Percentiles rank a stretch among this genome's conserved stretches.
These are phyloP conservation scores for Colostygia pectinataria DNA, from an alignment of 2,888 invertebrate genomes.

Conservation along the genomic window DNA sequence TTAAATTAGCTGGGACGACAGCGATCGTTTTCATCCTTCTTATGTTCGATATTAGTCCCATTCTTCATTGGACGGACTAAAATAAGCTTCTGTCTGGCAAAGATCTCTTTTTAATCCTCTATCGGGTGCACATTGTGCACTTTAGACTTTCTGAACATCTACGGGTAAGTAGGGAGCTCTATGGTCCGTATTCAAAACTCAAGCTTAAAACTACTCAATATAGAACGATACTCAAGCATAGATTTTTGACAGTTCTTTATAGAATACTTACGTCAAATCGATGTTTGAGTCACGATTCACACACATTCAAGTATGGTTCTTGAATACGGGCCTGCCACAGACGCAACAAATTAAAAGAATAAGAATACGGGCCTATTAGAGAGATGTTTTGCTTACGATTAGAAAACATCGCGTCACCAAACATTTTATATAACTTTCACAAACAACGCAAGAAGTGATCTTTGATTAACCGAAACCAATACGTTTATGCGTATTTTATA, in stretches of 20 bases:
- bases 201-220: too few relatives aligned
- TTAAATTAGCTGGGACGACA: slow-evolving; percentile 29
- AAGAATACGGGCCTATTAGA: too few relatives aligned
- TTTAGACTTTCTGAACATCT: not conserved
- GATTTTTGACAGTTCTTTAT: too few relatives aligned
- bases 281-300: too few relatives aligned
- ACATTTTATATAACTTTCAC: not conserved
- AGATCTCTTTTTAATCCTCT: not conserved
- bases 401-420: not conserved
- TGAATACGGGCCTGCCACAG: too few relatives aligned
- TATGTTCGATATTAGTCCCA: slow-evolving; percentile 23
- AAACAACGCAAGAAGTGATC: slow-evolving; percentile 2
- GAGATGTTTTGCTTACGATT: not conserved
- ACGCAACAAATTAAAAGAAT: too few relatives aligned
- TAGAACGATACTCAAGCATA: too few relatives aligned
- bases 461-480: slow-evolving; percentile 1
- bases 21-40: slow-evolving; percentile 22
- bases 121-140: not conserved
- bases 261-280: too few relatives aligned
- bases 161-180: not conserved
- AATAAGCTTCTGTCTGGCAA: slow-evolving; percentile 8
- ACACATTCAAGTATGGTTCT: too few relatives aligned
- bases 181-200: too few relatives aligned
- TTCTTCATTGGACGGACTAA: slow-evolving; percentile 10
- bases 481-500: slow-evolving; percentile 17